Evolutionary conservation across 2,113 vertebrate species (phyloP).

Genomic region (Chrysochloris asiatica): DNA sequence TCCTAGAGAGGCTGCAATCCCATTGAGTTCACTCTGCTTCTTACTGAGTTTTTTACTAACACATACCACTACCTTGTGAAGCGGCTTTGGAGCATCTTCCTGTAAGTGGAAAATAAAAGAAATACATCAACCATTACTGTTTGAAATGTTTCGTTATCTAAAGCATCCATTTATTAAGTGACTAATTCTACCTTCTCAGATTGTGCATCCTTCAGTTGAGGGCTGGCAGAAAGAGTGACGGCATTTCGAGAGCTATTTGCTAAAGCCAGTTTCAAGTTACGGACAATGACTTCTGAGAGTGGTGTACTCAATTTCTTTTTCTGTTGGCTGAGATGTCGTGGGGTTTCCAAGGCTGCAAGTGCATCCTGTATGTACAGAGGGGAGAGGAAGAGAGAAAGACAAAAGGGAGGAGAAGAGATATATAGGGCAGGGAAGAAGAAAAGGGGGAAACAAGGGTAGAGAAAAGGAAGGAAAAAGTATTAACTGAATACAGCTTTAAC

Average conservation of each 20-base stretch:
- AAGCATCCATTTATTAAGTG: background rate
- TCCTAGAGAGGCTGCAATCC: constrained; percentile 93
- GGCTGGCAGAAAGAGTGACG: constrained; percentile 89
- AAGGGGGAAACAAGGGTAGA: background rate
- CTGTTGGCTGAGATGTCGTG: constrained; percentile 84
- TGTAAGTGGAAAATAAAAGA: constrained; percentile 61
- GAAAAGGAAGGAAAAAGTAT: background rate
- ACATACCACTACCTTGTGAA: constrained; percentile 90
- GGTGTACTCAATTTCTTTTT: constrained; percentile 88
- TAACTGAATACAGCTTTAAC: background rate
- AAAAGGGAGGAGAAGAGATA: background rate
- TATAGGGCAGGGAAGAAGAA: background rate
- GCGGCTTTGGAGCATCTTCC: constrained; percentile 84
- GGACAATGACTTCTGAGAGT: constrained; percentile 92
- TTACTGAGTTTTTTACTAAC: constrained; percentile 96
- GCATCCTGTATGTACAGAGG: constrained; percentile 87
- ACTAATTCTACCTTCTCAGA: constrained; percentile 75
- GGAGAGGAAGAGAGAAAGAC: background rate
- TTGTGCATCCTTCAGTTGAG: constrained; percentile 81
- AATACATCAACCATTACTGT: background rate
- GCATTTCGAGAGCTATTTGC: constrained; percentile 89
- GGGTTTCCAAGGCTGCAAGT: constrained; percentile 91
- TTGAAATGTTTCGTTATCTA: constrained; percentile 1
- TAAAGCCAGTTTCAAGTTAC: constrained; percentile 92
- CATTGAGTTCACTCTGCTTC: constrained; percentile 94